Evolutionary conservation across 2,888 invertebrate genomes (phyloP), one percentile per base, ranked within the genome.

Genomic region (Patella depressa): DNA sequence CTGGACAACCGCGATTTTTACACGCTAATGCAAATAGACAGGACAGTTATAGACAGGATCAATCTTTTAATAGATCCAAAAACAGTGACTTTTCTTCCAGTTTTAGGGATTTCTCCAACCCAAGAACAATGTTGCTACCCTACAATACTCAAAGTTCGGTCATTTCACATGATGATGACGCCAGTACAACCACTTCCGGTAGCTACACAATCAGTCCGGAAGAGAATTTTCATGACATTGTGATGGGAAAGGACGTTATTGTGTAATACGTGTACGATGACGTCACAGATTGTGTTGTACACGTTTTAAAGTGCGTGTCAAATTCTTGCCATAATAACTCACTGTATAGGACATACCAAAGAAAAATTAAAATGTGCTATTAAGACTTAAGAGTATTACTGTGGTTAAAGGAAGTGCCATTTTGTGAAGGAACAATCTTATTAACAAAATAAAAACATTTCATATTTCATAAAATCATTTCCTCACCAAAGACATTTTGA

Each of bases 141-240:
- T 73, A 80, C 71, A 72, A 74, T 54, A 57, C 76, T 0, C 80
- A 74, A 65, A 34, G 73, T 57, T 81, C 81, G 5, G 59, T 75
- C 29, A 72, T 73, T 75, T 86, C 86, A 19, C 82, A 84, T 73
- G 87, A 86, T 19, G 88, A 88, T 73, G 88, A 88, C 74, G 86
- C 83, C 74, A 85, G 85, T 14, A 86, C 88, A 11, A 88, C 88
- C 17, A 88, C 88, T 17, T 88, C 88, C 72, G 88, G 88, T 71
- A 88, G 88, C 79, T 88, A 88, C 76, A 84, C 87, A 9, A 81
- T 88, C 45, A 85, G 85, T 74, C 85, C 83, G 3, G 85, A 86
- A 55, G 85, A 85, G 55, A 77, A 84, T 29, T 83, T 84, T 55
- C 78, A 82, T 24, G 84, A 85, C 45, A 73, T 76, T 53, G 75